A percentile compares a stretch with the other conserved stretches of the same genome.
Conservation (phyloP, 2,888 invertebrate genomes). For the Bellardia bayeri region DNA sequence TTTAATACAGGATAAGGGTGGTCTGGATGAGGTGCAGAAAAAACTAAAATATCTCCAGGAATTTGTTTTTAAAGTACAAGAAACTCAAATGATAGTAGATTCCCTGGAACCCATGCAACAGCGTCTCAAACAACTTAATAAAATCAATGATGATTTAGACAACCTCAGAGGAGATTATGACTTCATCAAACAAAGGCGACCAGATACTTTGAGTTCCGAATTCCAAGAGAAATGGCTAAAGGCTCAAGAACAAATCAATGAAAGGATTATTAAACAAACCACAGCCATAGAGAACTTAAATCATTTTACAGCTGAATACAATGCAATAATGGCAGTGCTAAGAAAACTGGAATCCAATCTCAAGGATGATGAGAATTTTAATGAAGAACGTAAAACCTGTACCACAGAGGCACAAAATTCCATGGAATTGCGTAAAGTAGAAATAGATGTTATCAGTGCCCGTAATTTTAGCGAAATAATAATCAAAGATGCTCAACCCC, state of each 20-base stretch:
- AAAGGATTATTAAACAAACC: constrained; percentile 83
- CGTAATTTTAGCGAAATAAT: constrained; percentile 84
- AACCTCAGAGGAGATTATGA: constrained; percentile 77
- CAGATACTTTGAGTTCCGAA: constrained; percentile 76
- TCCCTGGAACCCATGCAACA: constrained; percentile 80
- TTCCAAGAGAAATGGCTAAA: constrained; percentile 81
- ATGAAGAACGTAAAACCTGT: neutral
- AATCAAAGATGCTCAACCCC: constrained; percentile 81
- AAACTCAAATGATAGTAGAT: constrained; percentile 79
- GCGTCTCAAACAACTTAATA: constrained; percentile 80
- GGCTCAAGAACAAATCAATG: constrained; percentile 81
- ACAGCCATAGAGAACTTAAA: constrained; percentile 84
- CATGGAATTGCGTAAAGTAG: constrained; percentile 83
- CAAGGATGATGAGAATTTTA: constrained; percentile 60
- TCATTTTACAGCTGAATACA: constrained; percentile 83
- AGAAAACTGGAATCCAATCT: constrained; percentile 76
- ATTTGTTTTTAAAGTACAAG: constrained; percentile 77
- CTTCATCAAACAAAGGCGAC: constrained; percentile 75
- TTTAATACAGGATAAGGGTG: constrained; percentile 84
- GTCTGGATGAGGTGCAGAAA: constrained; percentile 84
- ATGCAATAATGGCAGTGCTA: constrained; percentile 79
- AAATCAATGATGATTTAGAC: constrained; percentile 79
- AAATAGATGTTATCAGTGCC: constrained; percentile 84
- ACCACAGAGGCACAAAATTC: constrained; percentile 58
- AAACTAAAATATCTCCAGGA: constrained; percentile 78